Evolutionary conservation across 2,113 vertebrate genomes (phyloP).

Genomic region (Sigmodon hispidus): DNA sequence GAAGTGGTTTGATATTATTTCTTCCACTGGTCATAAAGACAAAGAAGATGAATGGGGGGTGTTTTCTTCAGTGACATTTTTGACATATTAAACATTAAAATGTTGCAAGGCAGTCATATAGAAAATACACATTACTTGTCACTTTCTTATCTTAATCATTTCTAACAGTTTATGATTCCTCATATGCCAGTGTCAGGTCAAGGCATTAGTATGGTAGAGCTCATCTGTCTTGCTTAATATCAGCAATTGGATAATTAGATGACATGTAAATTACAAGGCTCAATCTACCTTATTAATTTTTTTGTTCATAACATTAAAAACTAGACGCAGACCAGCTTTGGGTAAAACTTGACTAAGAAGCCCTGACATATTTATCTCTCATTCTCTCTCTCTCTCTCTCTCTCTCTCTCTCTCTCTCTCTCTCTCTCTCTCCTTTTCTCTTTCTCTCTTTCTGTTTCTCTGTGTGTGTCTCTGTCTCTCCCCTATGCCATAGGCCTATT

Average conservation of each 20-base stretch:
- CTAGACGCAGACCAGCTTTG: neutral
- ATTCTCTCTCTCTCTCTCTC: neutral
- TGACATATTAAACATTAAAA: neutral
- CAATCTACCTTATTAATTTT: neutral
- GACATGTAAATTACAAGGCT: neutral
- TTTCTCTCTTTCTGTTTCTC: neutral
- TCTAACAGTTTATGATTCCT: neutral
- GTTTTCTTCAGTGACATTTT: neutral
- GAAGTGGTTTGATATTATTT: neutral
- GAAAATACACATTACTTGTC: neutral
- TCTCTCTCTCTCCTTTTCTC: neutral
- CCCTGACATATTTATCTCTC: neutral
- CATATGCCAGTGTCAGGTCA: neutral
- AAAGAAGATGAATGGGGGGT: neutral
- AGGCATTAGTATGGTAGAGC: neutral
- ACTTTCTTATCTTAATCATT: neutral
- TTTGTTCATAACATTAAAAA: neutral
- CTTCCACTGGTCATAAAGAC: neutral
- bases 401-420: neutral
- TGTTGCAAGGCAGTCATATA: neutral
- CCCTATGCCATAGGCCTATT: neutral
- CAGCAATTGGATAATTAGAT: neutral
- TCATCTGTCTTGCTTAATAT: neutral
- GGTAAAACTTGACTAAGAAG: neutral
- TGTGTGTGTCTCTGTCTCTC: neutral